Conservation (phyloP, 2,113 vertebrate species). For the Antigone vipio region DNA sequence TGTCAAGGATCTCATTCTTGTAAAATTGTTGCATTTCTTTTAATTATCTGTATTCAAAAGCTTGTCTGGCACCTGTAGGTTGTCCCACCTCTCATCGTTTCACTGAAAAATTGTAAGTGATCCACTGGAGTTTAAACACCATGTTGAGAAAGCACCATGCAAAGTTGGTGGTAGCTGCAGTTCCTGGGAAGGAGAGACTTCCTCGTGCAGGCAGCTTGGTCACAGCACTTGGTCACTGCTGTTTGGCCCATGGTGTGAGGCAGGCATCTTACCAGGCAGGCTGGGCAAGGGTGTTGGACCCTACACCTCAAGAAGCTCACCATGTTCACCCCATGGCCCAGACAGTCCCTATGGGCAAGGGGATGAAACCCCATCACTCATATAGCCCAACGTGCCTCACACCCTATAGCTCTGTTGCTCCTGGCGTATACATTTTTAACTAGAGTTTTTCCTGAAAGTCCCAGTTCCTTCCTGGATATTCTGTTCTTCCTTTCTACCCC, state of each 20-base stretch:
- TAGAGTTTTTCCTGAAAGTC: background rate
- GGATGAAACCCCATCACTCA: background rate
- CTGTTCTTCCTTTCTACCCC: background rate
- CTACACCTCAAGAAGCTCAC: background rate
- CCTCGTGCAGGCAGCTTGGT: background rate
- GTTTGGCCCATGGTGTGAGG: accelerated
- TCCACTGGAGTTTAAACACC: background rate
- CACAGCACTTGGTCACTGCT: accelerated
- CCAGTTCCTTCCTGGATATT: background rate
- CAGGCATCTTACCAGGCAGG: background rate
- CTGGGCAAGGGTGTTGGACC: background rate
- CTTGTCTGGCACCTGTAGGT: background rate
- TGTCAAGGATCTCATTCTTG: background rate
- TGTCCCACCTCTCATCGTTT: background rate
- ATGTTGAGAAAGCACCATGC: background rate
- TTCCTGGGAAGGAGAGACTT: background rate
- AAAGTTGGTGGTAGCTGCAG: background rate
- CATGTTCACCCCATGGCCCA: background rate
- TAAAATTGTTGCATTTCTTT: background rate
- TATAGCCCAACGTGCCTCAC: background rate
- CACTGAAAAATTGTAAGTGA: background rate
- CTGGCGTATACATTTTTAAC: background rate
- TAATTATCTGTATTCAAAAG: background rate
- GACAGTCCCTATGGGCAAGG: background rate
- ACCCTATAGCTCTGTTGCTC: background rate